These are phyloP conservation scores for Plebejus argus DNA, from an alignment of 2,888 invertebrate species.

Conservation along the genomic window DNA sequence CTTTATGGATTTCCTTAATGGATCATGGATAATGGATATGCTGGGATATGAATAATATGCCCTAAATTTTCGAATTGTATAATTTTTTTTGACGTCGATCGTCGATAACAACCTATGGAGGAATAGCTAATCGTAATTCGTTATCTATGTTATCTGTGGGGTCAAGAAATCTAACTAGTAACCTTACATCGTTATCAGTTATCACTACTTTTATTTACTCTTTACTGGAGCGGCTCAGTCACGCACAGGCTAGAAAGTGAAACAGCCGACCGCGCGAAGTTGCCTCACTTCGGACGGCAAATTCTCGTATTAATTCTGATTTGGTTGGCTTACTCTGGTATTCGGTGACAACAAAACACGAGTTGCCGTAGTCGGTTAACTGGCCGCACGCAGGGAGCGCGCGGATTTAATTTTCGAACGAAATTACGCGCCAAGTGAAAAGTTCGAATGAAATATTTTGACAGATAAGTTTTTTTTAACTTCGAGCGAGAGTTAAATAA, in stretches of 20 bases:
- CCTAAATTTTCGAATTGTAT: background rate
- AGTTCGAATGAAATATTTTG: background rate
- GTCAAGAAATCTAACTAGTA: constrained; percentile 35
- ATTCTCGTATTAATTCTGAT: constrained; percentile 59
- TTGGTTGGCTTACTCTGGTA: constrained; percentile 70
- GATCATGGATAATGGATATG: too few relatives aligned
- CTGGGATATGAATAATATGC: too few relatives aligned
- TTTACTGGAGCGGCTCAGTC: constrained; percentile 49
- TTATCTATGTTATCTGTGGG: background rate
- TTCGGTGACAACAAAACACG: constrained; percentile 53
- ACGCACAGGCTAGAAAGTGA: constrained; percentile 63
- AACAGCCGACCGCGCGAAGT: constrained; percentile 54
- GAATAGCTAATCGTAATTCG: background rate
- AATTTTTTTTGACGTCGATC: background rate
- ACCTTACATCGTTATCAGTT: constrained; percentile 45
- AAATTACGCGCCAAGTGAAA: constrained; percentile 40
- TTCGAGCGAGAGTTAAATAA: background rate
- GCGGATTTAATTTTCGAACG: constrained; percentile 43
- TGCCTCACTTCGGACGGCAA: constrained; percentile 49
- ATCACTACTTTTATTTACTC: constrained; percentile 48
- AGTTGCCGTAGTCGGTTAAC: constrained; percentile 52
- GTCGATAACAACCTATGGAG: background rate
- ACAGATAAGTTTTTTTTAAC: background rate
- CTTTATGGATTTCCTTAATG: constrained; percentile 2
- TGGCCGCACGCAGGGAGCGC: constrained; percentile 46